These are phyloP conservation scores for Buphagus erythrorhynchus DNA, from an alignment of 2,797 vertebrate genomes.

Conservation along the genomic window DNA sequence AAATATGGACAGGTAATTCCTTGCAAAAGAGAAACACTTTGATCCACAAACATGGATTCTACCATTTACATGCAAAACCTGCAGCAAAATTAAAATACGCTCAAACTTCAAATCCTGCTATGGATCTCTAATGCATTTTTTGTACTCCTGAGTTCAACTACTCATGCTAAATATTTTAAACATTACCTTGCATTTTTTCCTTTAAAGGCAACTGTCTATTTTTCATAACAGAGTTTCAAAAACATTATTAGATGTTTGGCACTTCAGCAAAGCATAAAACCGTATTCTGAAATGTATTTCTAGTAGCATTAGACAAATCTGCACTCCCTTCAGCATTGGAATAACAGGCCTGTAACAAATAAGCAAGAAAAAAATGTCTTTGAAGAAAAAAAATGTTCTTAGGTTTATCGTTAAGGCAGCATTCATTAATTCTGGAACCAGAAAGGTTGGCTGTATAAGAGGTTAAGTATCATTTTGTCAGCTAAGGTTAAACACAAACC, in stretches of 20 bases:
- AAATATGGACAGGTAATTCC: not conserved
- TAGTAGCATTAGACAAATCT: not conserved
- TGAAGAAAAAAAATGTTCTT: conserved; percentile 42
- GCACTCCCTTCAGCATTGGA: not conserved
- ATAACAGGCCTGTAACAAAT: not conserved
- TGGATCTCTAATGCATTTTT: not conserved
- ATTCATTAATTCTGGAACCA: conserved; percentile 68
- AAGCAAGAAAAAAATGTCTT: not conserved
- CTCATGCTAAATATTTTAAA: not conserved
- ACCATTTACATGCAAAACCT: not conserved
- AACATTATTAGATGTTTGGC: not conserved
- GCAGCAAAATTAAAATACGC: not conserved
- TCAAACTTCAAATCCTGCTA: not conserved
- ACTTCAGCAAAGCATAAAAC: not conserved
- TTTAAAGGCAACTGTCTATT: not conserved
- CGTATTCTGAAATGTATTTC: not conserved
- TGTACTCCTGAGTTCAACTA: not conserved
- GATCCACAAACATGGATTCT: not conserved
- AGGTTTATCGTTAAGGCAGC: conserved; percentile 43
- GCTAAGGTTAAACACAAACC: conserved; percentile 76
- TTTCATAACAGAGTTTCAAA: not conserved
- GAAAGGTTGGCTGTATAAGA: conserved; percentile 67
- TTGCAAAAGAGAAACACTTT: not conserved
- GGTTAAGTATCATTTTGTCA: conserved; percentile 83
- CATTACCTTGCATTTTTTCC: not conserved